Evolutionary conservation across 2,888 invertebrate genomes (phyloP), one percentile per base, ranked within the genome.

Genomic region (Oxycera nigricornis): DNA sequence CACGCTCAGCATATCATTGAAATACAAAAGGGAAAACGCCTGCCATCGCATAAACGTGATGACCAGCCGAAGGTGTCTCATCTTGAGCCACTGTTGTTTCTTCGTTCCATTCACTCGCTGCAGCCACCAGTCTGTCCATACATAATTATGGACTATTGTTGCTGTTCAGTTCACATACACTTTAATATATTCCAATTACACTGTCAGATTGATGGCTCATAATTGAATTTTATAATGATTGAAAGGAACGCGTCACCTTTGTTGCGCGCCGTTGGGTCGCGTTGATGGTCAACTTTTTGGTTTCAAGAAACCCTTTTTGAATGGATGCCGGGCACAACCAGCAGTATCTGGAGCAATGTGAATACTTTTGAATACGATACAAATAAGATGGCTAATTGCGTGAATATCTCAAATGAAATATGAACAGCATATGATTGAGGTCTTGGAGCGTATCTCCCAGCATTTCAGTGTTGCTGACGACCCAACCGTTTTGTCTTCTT

Each of bases 181-280:
- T 76, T 72, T 74, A 70, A 52, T 70, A 74, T 76, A 74, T 76
- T 74, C 76, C 76, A 76, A 74, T 76, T 76, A 76, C 52, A 39
- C 73, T 74, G 76, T 74, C 76, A 76, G 74, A 68, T 76, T 76
- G 74, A 76, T 76, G 70, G 70, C 59, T 50, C 68, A 68, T 73
- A 76, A 76, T 74, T 76, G 74, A 74, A 73, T 76, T 76, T 76
- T 70, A 26, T 62, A 52, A 52, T 70, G 70, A 70, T 70, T 70
- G 70, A 70, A 70, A 67, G 46, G 57, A 73, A 57, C 11, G 17
- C 28, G 41, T 72, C 74, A 62, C 46, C 14, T 74, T 59, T 74
- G 55, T 39, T 70, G 59, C 30, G 50, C 50, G 57, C 46, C 39
- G 6, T 55, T 35, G 17, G 30, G 22, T 46, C 55, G n/a, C 62